Evolutionary conservation across 1,140 invertebrate genomes (phyloP).

Genomic region (Dendrolimus punctatus): DNA sequence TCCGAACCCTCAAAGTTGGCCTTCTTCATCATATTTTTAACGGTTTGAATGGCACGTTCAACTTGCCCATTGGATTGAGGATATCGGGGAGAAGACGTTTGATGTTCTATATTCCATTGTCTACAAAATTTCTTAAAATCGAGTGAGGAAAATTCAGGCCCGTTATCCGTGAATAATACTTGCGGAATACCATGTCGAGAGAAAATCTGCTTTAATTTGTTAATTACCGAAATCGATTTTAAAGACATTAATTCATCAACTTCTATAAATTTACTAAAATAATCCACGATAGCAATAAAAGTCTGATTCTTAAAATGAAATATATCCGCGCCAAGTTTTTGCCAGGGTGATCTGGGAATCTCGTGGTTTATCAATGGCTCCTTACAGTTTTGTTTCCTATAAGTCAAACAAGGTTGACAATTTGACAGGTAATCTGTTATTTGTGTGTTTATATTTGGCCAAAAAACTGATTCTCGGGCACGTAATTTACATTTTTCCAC

Average conservation of each 20-base stretch:
- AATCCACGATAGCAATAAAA: slow-evolving; percentile 44
- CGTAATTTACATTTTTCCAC: slow-evolving; percentile 14
- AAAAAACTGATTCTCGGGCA: slow-evolving; percentile 13
- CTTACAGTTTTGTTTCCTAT: slow-evolving; percentile 23
- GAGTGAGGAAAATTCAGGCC: slow-evolving; percentile 48
- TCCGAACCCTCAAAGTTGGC: slow-evolving; percentile 15
- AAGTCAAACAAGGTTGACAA: slow-evolving; percentile 14
- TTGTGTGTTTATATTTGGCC: slow-evolving; percentile 15
- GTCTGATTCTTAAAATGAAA: slow-evolving; percentile 32
- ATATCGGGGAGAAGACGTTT: slow-evolving; percentile 46
- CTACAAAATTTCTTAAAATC: slow-evolving; percentile 53
- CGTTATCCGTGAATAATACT: slow-evolving; percentile 56
- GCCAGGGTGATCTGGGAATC: slow-evolving; percentile 16
- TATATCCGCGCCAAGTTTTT: slow-evolving; percentile 22
- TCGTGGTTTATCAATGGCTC: slow-evolving; percentile 39
- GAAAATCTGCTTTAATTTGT: slow-evolving; percentile 40
- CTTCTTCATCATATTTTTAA: slow-evolving; percentile 37
- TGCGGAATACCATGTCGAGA: slow-evolving; percentile 47
- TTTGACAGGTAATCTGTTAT: slow-evolving; percentile 5
- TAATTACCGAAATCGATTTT: slow-evolving; percentile 16
- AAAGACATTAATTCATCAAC: slow-evolving; percentile 11
- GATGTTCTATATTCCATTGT: slow-evolving; percentile 45
- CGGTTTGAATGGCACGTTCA: slow-evolving; percentile 33
- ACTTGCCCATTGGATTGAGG: slow-evolving; percentile 58
- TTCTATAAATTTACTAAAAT: slow-evolving; percentile 44